Evolutionary conservation across 2,113 vertebrate species (phyloP).

Genomic region (Carlito syrichta): DNA sequence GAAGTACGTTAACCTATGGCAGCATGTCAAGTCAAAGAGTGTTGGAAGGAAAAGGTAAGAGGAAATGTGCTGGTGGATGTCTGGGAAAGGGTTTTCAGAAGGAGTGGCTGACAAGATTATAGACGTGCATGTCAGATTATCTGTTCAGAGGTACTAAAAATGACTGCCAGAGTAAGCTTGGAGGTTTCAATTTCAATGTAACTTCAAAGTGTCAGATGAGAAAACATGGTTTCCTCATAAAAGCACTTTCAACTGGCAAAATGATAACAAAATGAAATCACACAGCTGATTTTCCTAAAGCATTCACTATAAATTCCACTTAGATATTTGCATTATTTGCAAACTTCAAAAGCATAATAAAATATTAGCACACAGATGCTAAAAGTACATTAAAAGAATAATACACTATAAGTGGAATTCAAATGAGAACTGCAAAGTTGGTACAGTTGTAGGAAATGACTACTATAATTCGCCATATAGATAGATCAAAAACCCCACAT

Average conservation of each 20-base stretch:
- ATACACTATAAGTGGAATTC: background rate
- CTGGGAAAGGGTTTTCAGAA: background rate
- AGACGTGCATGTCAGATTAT: background rate
- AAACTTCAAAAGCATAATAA: slow-evolving; percentile 1
- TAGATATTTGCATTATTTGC: background rate
- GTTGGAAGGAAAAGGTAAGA: background rate
- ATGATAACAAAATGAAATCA: background rate
- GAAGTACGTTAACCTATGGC: background rate
- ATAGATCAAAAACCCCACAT: background rate
- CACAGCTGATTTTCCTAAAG: background rate
- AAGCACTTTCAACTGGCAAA: background rate
- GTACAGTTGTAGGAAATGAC: background rate
- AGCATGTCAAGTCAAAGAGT: background rate
- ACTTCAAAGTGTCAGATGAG: background rate
- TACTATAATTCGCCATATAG: background rate
- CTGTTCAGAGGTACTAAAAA: background rate
- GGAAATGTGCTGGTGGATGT: background rate
- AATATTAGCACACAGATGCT: background rate
- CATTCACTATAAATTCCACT: background rate
- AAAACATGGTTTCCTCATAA: background rate
- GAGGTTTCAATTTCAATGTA: background rate
- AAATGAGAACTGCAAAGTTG: background rate
- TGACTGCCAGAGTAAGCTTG: background rate
- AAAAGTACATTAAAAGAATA: background rate
- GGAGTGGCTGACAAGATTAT: background rate